phyloP scores from a whole-genome alignment of 1,140 invertebrate species.

The Chrysoperla carnea region DNA sequence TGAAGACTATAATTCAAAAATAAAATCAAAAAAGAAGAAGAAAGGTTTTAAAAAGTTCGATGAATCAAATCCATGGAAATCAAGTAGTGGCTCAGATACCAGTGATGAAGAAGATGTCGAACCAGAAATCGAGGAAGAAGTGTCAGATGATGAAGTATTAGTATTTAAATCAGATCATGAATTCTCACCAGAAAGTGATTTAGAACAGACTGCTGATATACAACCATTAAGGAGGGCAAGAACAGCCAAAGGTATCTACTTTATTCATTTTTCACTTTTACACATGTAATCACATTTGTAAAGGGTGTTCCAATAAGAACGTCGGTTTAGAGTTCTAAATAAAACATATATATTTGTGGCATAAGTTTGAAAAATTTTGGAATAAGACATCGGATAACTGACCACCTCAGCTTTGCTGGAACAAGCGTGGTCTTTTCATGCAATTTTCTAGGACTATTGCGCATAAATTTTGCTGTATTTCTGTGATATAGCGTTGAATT shows the following conservation, averaged over 20 bases:
- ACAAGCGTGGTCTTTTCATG: too few relatives aligned
- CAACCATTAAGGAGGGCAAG: slow-evolving; percentile 44
- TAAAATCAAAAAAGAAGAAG: slow-evolving; percentile 32
- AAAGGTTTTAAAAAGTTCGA: slow-evolving; percentile 41
- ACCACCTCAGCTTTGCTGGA: too few relatives aligned
- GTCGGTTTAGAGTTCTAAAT: too few relatives aligned
- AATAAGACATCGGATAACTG: too few relatives aligned
- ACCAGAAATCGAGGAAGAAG: slow-evolving; percentile 41
- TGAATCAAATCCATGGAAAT: slow-evolving; percentile 45
- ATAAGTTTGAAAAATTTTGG: too few relatives aligned
- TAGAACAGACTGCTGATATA: slow-evolving; percentile 32
- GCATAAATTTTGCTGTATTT: too few relatives aligned
- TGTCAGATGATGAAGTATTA: slow-evolving; percentile 35
- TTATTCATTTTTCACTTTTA: slow-evolving; percentile 1
- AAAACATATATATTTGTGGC: too few relatives aligned
- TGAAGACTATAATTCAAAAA: slow-evolving; percentile 23
- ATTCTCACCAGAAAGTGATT: slow-evolving; percentile 65
- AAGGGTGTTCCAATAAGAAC: too few relatives aligned
- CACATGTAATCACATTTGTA: too few relatives aligned
- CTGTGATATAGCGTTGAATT: too few relatives aligned
- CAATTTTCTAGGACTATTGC: too few relatives aligned
- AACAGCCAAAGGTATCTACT: slow-evolving; percentile 35
- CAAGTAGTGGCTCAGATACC: slow-evolving; percentile 43
- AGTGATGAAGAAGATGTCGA: slow-evolving; percentile 37
- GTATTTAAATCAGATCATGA: slow-evolving; percentile 75